Percentiles rank a stretch among this genome's conserved stretches.
Conservation (phyloP, 2,797 vertebrate genomes). For the Avahi laniger region DNA sequence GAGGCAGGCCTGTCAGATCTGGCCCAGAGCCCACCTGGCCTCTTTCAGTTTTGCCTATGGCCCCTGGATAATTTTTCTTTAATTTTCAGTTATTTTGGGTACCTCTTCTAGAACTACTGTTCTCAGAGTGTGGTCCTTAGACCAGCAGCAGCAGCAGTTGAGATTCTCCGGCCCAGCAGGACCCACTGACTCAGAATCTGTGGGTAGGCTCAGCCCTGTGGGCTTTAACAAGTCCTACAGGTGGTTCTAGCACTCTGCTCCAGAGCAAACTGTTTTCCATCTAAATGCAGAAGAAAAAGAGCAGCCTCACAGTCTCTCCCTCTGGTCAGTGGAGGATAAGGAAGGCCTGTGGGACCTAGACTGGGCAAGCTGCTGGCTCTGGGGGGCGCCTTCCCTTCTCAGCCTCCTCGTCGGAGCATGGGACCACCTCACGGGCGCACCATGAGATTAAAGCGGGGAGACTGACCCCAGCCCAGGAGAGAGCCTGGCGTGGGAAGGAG, state of each 20-base stretch:
- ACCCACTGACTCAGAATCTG: not conserved
- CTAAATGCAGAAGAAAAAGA: not conserved
- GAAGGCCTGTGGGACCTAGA: too few species aligned
- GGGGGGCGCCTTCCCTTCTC: not conserved
- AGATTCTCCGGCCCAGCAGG: not conserved
- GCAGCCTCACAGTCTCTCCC: not conserved
- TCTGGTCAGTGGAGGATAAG: not conserved
- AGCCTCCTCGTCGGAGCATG: not conserved
- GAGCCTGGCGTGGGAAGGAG: not conserved
- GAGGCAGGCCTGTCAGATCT: not conserved
- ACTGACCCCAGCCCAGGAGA: not conserved
- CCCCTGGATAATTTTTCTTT: not conserved
- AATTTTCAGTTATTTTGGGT: not conserved
- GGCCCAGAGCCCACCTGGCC: not conserved
- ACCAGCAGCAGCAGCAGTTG: not conserved
- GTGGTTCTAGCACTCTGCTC: not conserved
- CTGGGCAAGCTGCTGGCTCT: not conserved
- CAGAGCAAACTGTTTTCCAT: not conserved
- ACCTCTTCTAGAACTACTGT: not conserved
- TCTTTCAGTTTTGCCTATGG: not conserved
- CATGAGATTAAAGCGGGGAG: not conserved
- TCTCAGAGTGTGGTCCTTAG: not conserved
- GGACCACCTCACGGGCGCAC: rapidly evolving
- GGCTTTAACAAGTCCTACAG: not conserved
- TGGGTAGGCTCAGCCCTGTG: not conserved